These are phyloP conservation scores for Umimayanthus kanabou DNA, from an alignment of 92 coral and sea anemone genomes.

Conservation along the genomic window DNA sequence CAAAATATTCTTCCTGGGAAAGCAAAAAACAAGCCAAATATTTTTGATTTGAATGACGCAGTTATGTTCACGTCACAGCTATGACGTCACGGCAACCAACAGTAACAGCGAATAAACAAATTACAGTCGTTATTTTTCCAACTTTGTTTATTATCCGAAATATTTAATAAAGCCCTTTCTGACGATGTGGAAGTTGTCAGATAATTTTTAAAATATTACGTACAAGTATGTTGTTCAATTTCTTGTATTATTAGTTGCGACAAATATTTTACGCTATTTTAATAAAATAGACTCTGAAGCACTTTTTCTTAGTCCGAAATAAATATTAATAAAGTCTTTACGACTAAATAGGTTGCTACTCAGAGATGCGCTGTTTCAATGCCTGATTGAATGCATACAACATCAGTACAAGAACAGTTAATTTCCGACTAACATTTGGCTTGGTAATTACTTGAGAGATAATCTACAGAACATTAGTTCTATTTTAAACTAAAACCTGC, in stretches of 20 bases:
- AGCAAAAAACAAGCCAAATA: background rate
- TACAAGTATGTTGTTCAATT: constrained; percentile 2
- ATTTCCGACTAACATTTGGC: background rate
- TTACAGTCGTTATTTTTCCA: background rate
- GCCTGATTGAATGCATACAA: background rate
- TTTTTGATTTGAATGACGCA: constrained; percentile 8
- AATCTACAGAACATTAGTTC: background rate
- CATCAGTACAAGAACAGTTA: background rate
- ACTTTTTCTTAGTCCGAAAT: background rate
- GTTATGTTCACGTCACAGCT: background rate
- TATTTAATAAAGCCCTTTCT: constrained; percentile 7
- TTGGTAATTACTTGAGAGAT: background rate
- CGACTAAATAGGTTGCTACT: background rate
- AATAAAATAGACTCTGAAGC: constrained; percentile 11
- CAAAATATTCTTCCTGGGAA: background rate
- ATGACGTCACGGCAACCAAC: background rate
- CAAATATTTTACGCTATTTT: background rate
- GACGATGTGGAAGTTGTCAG: constrained; percentile 6
- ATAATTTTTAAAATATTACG: background rate
- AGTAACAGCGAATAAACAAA: background rate
- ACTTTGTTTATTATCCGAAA: constrained; percentile 33
- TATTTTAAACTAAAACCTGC: constrained; percentile 1
- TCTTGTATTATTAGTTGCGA: background rate
- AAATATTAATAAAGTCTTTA: background rate
- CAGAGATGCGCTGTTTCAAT: background rate